phyloP scores from a whole-genome alignment of 2,888 invertebrate genomes.

The Lissonota sp. region DNA sequence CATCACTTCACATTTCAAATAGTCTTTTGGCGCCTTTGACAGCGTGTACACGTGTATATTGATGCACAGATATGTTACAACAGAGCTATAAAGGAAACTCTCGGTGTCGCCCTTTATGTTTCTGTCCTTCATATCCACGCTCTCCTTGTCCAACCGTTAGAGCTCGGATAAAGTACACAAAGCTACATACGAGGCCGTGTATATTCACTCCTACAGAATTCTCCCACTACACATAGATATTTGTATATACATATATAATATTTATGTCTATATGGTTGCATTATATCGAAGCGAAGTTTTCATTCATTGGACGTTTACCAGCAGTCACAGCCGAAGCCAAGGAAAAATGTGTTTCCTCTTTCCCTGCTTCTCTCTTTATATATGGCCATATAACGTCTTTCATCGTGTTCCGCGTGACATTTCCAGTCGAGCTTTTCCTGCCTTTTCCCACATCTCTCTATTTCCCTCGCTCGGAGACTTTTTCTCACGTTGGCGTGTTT shows the following conservation, averaged over 20 bases:
- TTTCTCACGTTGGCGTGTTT: conserved; percentile 20
- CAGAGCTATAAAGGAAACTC: conserved; percentile 47
- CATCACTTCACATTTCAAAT: too few relatives aligned
- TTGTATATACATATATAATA: too few relatives aligned
- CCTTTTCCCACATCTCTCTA: conserved; percentile 10
- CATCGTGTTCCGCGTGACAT: conserved; percentile 25
- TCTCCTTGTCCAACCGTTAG: not conserved
- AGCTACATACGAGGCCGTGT: not conserved
- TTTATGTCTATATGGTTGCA: too few relatives aligned
- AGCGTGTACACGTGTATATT: too few relatives aligned
- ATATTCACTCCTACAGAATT: not conserved
- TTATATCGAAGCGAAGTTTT: conserved; percentile 15
- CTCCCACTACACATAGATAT: conserved; percentile 6
- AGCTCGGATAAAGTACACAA: conserved; percentile 44
- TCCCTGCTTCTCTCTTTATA: not conserved
- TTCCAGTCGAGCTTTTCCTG: conserved; percentile 52
- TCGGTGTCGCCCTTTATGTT: conserved; percentile 20
- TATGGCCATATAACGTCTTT: not conserved
- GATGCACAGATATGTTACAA: not conserved
- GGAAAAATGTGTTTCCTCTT: conserved; percentile 47
- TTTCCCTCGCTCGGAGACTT: not conserved
- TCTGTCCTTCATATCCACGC: conserved; percentile 22
- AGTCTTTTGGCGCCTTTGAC: too few relatives aligned
- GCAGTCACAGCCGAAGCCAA: conserved; percentile 46
- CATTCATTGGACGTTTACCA: conserved; percentile 53